Percentiles rank a stretch among this genome's conserved stretches.
Evolutionary conservation across 2,113 vertebrate species (phyloP).

Genomic region (Chrysochloris asiatica): DNA sequence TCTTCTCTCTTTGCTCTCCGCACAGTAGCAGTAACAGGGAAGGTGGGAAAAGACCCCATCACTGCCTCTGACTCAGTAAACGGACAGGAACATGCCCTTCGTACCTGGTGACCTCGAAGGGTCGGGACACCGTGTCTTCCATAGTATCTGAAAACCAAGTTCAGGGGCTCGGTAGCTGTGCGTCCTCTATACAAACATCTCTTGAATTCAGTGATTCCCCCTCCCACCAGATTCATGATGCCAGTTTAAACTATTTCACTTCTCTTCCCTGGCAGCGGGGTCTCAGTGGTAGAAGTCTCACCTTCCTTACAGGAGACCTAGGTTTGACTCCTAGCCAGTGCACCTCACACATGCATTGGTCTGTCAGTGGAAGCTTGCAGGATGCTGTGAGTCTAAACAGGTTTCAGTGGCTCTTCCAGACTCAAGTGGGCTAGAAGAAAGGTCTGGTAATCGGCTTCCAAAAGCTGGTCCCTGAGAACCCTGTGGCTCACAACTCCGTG

Average conservation of each 20-base stretch:
- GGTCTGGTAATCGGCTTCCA: not conserved
- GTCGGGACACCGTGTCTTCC: not conserved
- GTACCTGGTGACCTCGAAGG: not conserved
- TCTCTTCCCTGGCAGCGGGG: not conserved
- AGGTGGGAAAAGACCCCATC: not conserved
- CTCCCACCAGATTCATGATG: not conserved
- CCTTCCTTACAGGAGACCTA: not conserved
- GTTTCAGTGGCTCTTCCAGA: not conserved
- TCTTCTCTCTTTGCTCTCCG: too few species aligned
- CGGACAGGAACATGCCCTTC: not conserved
- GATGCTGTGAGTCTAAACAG: too few species aligned
- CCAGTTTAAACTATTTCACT: not conserved
- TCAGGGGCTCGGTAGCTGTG: not conserved
- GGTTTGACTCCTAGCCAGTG: not conserved
- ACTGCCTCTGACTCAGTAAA: rapidly evolving
- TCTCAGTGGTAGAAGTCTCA: not conserved
- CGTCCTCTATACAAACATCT: not conserved
- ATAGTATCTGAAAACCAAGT: not conserved
- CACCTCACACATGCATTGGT: too few species aligned
- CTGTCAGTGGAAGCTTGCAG: too few species aligned
- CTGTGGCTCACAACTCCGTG: not conserved
- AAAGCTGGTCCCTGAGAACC: not conserved
- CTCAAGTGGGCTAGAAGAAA: not conserved
- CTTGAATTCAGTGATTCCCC: too few species aligned
- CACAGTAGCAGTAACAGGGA: too few species aligned